These are phyloP conservation scores for Pyralis farinalis DNA, from an alignment of 2,888 invertebrate species.

Conservation along the genomic window DNA sequence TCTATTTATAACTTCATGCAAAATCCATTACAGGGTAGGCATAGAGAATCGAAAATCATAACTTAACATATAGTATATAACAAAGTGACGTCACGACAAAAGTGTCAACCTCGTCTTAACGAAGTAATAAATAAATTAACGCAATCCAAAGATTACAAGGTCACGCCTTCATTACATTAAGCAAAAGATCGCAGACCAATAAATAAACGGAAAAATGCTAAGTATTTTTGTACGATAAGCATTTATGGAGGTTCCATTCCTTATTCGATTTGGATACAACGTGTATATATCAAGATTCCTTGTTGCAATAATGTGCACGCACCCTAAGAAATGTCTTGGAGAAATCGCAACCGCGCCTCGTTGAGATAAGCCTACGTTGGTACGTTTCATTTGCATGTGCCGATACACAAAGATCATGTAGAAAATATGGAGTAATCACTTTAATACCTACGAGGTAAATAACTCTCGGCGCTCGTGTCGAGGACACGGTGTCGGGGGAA, in stretches of 20 bases:
- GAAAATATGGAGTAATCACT: no score
- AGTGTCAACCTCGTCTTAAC: no score
- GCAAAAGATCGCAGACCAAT: constrained; percentile 9
- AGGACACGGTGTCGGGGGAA: no score
- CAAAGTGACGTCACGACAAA: no score
- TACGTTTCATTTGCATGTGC: constrained; percentile 52
- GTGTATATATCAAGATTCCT: constrained; percentile 12
- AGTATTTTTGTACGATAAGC: constrained; percentile 18
- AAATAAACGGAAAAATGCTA: constrained; percentile 19
- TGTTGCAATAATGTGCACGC: constrained; percentile 18
- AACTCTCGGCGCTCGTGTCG: no score
- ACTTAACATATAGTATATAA: no score
- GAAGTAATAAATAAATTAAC: background rate
- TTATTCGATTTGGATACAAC: constrained; percentile 12
- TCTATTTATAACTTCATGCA: no score
- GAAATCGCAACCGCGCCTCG: constrained; percentile 36
- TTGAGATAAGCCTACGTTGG: constrained; percentile 48
- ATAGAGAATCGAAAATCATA: no score
- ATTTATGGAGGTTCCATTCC: constrained; percentile 17
- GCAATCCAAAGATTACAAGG: background rate
- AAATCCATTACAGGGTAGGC: no score
- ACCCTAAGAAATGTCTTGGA: constrained; percentile 41
- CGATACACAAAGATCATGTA: no score
- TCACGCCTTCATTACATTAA: constrained; percentile 10
- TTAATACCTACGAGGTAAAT: no score